A percentile compares a stretch with the other conserved stretches of the same genome.
phyloP scores from a whole-genome alignment of 2,113 vertebrate genomes.

The Oxyruncus cristatus region DNA sequence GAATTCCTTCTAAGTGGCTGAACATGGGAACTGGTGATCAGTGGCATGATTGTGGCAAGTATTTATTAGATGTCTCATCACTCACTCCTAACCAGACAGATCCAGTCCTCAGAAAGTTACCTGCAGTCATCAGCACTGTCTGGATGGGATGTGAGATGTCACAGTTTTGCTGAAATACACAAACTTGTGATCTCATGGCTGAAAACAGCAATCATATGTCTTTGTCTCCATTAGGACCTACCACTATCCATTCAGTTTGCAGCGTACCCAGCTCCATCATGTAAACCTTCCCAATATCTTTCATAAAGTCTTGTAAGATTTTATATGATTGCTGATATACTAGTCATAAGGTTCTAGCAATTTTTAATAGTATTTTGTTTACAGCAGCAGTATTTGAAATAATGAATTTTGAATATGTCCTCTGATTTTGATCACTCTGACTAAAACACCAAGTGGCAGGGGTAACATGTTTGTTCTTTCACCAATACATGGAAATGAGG shows the following conservation, averaged over 20 bases:
- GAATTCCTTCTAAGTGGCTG: neutral
- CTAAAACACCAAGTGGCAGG: neutral
- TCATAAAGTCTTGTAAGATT: neutral
- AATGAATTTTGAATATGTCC: rapidly evolving
- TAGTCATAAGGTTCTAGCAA: neutral
- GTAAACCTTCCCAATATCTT: neutral
- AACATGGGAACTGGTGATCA: neutral
- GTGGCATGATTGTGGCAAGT: neutral
- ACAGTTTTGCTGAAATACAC: rapidly evolving
- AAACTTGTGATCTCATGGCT: neutral
- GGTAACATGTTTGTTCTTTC: neutral
- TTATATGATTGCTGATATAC: neutral
- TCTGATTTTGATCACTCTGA: neutral
- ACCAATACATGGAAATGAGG: neutral
- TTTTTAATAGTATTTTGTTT: neutral
- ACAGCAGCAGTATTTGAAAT: neutral
- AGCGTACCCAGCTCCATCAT: rapidly evolving
- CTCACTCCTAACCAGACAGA: neutral
- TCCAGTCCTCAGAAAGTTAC: neutral
- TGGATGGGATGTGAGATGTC: neutral
- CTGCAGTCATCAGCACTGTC: neutral
- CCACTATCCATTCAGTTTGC: neutral
- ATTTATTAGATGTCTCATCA: neutral
- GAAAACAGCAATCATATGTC: neutral
- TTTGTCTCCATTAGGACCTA: neutral